Evolutionary conservation across 2,888 invertebrate species (phyloP).

Genomic region (Spisula solida): DNA sequence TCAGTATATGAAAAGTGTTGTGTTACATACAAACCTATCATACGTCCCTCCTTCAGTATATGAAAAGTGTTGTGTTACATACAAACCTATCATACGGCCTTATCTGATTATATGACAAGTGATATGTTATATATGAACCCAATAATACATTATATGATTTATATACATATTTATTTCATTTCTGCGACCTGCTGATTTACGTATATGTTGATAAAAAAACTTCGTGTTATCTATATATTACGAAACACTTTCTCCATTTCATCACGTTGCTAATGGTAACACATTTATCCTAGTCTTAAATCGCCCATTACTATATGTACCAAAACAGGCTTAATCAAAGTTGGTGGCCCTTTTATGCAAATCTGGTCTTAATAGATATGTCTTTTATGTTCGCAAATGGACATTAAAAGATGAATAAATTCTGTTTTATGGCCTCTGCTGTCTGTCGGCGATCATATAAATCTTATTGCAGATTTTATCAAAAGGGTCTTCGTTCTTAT

Average conservation of each 20-base stretch:
- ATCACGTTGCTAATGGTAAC: constrained; percentile 16
- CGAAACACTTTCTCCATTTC: constrained; percentile 1
- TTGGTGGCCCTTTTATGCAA: constrained; percentile 64
- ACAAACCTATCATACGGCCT: too few relatives aligned
- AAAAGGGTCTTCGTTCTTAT: constrained; percentile 44
- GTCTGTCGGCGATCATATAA: constrained; percentile 66
- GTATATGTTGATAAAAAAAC: background rate
- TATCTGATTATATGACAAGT: too few relatives aligned
- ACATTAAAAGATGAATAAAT: constrained; percentile 68
- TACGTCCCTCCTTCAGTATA: too few relatives aligned
- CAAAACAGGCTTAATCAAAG: constrained; percentile 51
- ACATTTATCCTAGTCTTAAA: constrained; percentile 18
- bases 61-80: too few relatives aligned
- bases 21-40: too few relatives aligned
- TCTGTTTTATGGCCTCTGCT: constrained; percentile 53
- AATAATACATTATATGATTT: too few relatives aligned
- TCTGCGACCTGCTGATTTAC: background rate
- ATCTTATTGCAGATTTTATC: constrained; percentile 52
- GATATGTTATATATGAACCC: too few relatives aligned
- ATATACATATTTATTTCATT: too few relatives aligned
- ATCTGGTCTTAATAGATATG: constrained; percentile 56
- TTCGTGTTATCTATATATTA: background rate
- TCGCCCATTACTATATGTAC: constrained; percentile 10
- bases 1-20: too few relatives aligned
- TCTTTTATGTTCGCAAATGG: constrained; percentile 61